Evolutionary conservation across 2,888 invertebrate genomes (phyloP), one percentile per base, ranked within the genome.

Genomic region (Mythimna vitellina): DNA sequence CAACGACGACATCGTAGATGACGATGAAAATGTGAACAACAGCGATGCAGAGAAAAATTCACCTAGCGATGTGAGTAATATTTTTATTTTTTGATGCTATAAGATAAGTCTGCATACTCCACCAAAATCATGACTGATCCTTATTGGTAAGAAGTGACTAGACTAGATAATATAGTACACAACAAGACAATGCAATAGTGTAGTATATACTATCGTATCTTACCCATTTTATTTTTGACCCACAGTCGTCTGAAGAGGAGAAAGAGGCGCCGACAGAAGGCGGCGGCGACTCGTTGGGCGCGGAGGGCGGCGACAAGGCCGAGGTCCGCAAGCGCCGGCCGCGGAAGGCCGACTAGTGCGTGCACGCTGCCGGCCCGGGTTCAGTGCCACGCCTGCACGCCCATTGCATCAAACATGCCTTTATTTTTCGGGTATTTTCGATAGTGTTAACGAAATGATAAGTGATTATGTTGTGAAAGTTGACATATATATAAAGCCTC

Each of bases 311-410:
- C 32, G 87, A 86, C 85, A 92, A 84, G 81, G 91, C 94, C 85
- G 97, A 97, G 88, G 97, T 97, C 76, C 97, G 98, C 92, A 98
- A 98, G 93, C 97, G 98, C 78, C 97, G 97, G 92, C 96, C 98
- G 65, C 96, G 98, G 88, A 98, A 98, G 95, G 98, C 97, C 64
- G 97, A 98, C 92, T 98, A 93, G 80, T 71, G 70, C 63, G 49
- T 69, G 73, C 62, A 64, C 54, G 46, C 38, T n/a, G 32, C 17
- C 10, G 29, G 65, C 73, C 62, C 63, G 82, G 82, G 73, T 67
- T 82, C 78, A 66, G 54, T n/a, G 61, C 10, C 29, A 17, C n/a
- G n/a, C 14, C 51, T 20, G 20, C 5, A 67, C 35, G 35, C 25
- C 51, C 58, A 14, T 4, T 5, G 17, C 42, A 46, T 46, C 0